A percentile compares a stretch with the other conserved stretches of the same genome.
These are phyloP conservation scores for Marisa cornuarietis DNA, from an alignment of 1,140 invertebrate species.

Conservation along the genomic window DNA sequence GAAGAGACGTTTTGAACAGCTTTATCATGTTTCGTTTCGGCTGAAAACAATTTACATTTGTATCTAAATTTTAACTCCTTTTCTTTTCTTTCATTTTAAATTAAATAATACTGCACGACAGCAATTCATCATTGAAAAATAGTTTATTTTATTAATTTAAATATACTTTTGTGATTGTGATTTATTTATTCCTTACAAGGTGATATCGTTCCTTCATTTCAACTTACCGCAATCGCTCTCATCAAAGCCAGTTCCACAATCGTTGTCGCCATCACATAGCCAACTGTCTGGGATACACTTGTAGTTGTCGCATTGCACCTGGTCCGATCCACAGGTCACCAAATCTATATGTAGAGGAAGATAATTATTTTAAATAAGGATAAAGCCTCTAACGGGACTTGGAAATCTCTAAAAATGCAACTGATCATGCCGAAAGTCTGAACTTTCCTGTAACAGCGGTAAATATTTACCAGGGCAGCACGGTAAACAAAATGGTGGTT, in stretches of 20 bases:
- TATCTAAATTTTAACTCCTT: too few relatives aligned
- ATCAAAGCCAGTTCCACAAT: slow-evolving; percentile 66
- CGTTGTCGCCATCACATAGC: slow-evolving; percentile 46
- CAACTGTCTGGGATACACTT: slow-evolving; percentile 28
- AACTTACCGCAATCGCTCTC: slow-evolving; percentile 30
- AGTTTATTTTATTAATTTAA: too few relatives aligned
- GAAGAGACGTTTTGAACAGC: too few relatives aligned
- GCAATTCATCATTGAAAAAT: too few relatives aligned
- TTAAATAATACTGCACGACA: too few relatives aligned
- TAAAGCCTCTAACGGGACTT: not conserved
- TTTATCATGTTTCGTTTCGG: too few relatives aligned
- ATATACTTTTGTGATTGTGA: too few relatives aligned
- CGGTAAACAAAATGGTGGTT: too few relatives aligned
- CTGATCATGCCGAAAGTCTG: not conserved
- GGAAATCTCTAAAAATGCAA: not conserved
- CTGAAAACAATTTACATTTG: too few relatives aligned
- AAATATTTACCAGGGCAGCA: too few relatives aligned
- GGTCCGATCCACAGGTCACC: slow-evolving; percentile 7
- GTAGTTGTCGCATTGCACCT: slow-evolving; percentile 23
- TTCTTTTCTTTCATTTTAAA: too few relatives aligned
- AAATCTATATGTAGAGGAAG: not conserved
- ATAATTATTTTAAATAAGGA: not conserved
- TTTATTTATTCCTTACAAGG: not conserved
- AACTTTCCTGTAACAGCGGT: not conserved
- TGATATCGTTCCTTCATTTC: not conserved